These are phyloP conservation scores for Imbricaverruca yamaguchii DNA, from an alignment of 2,888 invertebrate genomes.

Conservation along the genomic window DNA sequence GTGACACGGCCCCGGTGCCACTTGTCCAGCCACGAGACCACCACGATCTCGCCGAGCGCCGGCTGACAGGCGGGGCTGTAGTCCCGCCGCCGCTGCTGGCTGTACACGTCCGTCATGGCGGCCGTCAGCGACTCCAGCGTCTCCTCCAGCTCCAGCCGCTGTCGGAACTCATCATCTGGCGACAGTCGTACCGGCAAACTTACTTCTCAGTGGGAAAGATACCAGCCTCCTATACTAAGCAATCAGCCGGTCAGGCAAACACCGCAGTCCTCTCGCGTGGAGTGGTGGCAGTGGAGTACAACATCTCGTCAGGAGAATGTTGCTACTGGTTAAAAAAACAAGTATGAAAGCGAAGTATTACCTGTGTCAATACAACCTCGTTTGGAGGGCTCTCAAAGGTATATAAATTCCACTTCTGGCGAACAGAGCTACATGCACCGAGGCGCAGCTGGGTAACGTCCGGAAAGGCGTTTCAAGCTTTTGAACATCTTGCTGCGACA, in stretches of 20 bases:
- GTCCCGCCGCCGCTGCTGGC: not conserved
- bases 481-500: too few relatives aligned
- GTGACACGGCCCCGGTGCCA: not conserved
- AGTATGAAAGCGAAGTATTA: too few relatives aligned
- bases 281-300: not conserved
- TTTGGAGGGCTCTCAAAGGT: too few relatives aligned
- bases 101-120: not conserved
- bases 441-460: too few relatives aligned
- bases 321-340: not conserved
- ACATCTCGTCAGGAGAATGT: not conserved
- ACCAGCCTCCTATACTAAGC: not conserved
- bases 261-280: too few relatives aligned
- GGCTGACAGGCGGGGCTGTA: not conserved
- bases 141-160: not conserved
- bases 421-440: too few relatives aligned
- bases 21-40: not conserved
- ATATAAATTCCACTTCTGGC: too few relatives aligned
- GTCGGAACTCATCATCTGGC: not conserved
- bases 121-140: not conserved
- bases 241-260: too few relatives aligned
- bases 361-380: too few relatives aligned
- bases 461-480: too few relatives aligned
- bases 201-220: too few relatives aligned
- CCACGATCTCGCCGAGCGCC: slow-evolving; percentile 10
- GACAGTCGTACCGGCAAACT: not conserved